phyloP scores from a whole-genome alignment of 2,888 invertebrate genomes.

The Micoletzkya japonica region DNA sequence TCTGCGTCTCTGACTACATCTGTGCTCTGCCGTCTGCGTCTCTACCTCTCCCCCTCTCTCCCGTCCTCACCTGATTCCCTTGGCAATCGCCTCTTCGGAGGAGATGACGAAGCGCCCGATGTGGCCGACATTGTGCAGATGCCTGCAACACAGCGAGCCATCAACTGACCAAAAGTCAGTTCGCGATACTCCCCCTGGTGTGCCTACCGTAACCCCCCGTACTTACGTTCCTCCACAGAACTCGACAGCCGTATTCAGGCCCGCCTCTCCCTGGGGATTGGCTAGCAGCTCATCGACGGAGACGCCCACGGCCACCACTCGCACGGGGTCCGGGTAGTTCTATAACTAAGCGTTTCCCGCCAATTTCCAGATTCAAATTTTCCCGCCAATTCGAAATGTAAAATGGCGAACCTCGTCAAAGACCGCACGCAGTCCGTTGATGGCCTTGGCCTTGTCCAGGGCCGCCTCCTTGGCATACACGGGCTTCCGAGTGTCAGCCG shows the following conservation, averaged over 20 bases:
- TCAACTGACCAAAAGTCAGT: not conserved
- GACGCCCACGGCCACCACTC: slow-evolving; percentile 87
- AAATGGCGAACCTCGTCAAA: slow-evolving; percentile 81
- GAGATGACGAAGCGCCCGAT: slow-evolving; percentile 93
- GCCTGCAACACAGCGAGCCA: slow-evolving; percentile 39
- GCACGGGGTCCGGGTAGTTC: slow-evolving; percentile 90
- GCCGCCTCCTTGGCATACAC: slow-evolving; percentile 87
- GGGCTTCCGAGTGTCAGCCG: slow-evolving; percentile 77
- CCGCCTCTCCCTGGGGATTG: slow-evolving; percentile 81
- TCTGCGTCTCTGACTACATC: too few species aligned
- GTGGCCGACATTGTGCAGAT: slow-evolving; percentile 72
- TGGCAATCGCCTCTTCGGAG: slow-evolving; percentile 97
- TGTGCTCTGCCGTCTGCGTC: not conserved
- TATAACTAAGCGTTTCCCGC: slow-evolving; percentile 47
- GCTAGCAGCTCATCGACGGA: slow-evolving; percentile 84
- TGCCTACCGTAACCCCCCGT: not conserved
- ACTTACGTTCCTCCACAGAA: slow-evolving; percentile 93
- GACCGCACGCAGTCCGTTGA: slow-evolving; percentile 90
- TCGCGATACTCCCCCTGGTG: not conserved
- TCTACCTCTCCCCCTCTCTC: not conserved
- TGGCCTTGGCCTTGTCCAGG: slow-evolving; percentile 83
- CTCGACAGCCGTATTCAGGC: slow-evolving; percentile 87
- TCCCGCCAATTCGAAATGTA: not conserved
- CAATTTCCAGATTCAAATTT: not conserved
- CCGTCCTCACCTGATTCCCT: slow-evolving; percentile 78